These are phyloP conservation scores for Drosophila setifemur DNA, from an alignment of 1,140 invertebrate species.

Conservation along the genomic window DNA sequence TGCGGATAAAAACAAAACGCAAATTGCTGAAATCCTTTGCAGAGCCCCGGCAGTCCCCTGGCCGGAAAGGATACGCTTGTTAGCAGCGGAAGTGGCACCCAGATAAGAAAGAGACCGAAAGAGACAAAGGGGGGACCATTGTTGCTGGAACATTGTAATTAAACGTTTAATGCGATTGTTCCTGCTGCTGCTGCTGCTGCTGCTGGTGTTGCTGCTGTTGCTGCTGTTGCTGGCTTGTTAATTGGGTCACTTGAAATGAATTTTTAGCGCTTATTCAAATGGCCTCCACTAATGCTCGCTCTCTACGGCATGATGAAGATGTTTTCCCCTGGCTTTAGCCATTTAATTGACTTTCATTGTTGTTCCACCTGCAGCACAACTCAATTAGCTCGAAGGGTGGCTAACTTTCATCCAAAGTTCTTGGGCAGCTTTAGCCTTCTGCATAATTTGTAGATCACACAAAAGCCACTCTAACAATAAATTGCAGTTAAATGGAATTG, in stretches of 20 bases:
- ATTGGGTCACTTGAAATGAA: slow-evolving; percentile 66
- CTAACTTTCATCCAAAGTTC: slow-evolving; percentile 9
- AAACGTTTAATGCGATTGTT: slow-evolving; percentile 51
- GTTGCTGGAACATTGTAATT: slow-evolving; percentile 38
- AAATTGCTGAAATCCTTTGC: slow-evolving; percentile 51
- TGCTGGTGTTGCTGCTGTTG: slow-evolving; percentile 1
- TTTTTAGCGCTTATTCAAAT: slow-evolving; percentile 74
- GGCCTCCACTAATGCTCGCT: too few relatives aligned
- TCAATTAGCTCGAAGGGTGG: slow-evolving; percentile 54
- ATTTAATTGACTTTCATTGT: slow-evolving; percentile 71
- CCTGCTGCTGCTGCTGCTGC: slow-evolving; percentile 29
- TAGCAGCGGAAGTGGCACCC: slow-evolving; percentile 63
- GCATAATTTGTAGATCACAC: slow-evolving; percentile 70
- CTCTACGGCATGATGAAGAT: slow-evolving; percentile 40
- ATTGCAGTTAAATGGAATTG: slow-evolving; percentile 64
- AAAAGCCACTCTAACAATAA: slow-evolving; percentile 47
- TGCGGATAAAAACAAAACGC: background rate
- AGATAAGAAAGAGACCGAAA: slow-evolving; percentile 16
- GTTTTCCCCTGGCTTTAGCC: slow-evolving; percentile 53
- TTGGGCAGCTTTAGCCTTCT: slow-evolving; percentile 54
- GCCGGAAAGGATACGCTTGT: slow-evolving; percentile 71
- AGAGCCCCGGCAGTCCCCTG: too few relatives aligned
- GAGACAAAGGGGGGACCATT: slow-evolving; percentile 10
- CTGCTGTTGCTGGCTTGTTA: slow-evolving; percentile 27
- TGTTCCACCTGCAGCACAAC: slow-evolving; percentile 54